Conservation (phyloP, 2,113 vertebrate genomes). For the Crypturellus undulatus region DNA sequence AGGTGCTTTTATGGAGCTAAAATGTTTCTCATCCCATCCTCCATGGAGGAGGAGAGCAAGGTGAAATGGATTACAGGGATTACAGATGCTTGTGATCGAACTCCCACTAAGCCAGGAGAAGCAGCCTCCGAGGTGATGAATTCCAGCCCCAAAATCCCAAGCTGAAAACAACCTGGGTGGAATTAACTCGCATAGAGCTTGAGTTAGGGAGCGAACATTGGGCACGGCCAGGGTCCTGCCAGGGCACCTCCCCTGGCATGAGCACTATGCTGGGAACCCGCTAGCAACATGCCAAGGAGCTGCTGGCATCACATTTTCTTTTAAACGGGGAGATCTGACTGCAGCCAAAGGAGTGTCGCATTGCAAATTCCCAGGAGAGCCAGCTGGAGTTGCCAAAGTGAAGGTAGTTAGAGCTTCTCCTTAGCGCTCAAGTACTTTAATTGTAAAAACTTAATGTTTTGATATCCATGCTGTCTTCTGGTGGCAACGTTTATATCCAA, state of each 20-base stretch:
- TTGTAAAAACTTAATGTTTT: background rate
- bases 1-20: constrained; percentile 5
- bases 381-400: background rate
- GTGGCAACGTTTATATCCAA: background rate
- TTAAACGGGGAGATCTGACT: background rate
- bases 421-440: background rate
- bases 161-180: background rate
- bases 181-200: constrained; percentile 9
- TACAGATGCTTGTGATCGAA: constrained; percentile 16
- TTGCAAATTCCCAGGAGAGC: background rate
- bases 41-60: background rate
- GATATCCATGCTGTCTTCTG: background rate
- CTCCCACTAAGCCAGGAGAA: background rate
- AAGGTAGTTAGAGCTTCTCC: background rate
- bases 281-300: background rate
- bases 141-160: constrained; percentile 30
- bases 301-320: background rate
- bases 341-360: background rate
- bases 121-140: constrained; percentile 9
- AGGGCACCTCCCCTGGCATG: background rate
- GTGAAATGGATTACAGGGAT: constrained; percentile 33
- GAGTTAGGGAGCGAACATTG: background rate
- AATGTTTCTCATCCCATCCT: background rate
- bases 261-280: background rate
- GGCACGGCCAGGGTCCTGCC: background rate